These are phyloP conservation scores for Danio choprae DNA, from an alignment of 2,797 vertebrate species.

Conservation along the genomic window DNA sequence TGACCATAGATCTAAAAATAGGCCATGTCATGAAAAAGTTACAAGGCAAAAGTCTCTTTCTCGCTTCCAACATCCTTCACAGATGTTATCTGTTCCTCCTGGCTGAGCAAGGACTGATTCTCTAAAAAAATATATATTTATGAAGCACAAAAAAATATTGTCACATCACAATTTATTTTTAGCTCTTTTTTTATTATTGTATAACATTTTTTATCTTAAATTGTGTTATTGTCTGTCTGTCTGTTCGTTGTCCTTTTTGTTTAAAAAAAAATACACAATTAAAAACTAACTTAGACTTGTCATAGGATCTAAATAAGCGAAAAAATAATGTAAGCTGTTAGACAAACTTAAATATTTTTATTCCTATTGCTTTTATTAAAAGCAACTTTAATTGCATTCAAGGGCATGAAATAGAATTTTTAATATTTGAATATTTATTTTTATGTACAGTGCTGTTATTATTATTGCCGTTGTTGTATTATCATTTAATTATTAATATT, in stretches of 20 bases:
- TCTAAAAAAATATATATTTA: neutral
- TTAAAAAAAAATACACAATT: too few species aligned
- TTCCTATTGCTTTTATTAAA: neutral
- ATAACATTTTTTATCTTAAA: too few species aligned
- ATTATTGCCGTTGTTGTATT: neutral
- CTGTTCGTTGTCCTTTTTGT: too few species aligned
- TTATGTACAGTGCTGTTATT: neutral
- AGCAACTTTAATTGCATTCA: neutral
- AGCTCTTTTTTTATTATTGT: too few species aligned
- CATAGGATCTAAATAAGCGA: too few species aligned
- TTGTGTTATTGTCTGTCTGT: too few species aligned
- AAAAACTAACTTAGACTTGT: too few species aligned
- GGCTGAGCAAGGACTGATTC: constrained; percentile 6
- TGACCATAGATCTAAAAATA: constrained; percentile 17
- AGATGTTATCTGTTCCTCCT: constrained; percentile 12
- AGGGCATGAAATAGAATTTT: neutral
- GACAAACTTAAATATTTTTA: neutral
- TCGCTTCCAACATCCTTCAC: constrained; percentile 11
- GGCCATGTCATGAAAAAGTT: constrained; percentile 21
- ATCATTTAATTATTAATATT: neutral
- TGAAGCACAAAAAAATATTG: neutral
- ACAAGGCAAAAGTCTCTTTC: constrained; percentile 16
- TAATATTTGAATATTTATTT: too few species aligned
- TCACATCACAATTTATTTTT: neutral
- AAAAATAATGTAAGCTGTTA: too few species aligned